Evolutionary conservation across 2,797 vertebrate genomes (phyloP).

Genomic region (Periparus ater): DNA sequence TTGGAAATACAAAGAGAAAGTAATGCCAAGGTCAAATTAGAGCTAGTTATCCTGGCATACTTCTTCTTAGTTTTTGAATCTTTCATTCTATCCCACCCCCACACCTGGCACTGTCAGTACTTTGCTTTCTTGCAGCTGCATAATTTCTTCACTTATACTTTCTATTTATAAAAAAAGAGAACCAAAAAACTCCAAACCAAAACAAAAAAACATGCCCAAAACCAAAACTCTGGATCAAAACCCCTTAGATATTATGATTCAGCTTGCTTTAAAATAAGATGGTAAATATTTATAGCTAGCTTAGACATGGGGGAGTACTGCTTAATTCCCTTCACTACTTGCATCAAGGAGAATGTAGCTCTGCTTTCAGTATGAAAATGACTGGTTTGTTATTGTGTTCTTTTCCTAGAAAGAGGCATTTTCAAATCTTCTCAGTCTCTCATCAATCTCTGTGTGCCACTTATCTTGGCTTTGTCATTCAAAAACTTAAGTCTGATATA

Average conservation of each 20-base stretch:
- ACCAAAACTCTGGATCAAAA: not conserved
- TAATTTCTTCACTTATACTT: not conserved
- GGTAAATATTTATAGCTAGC: not conserved
- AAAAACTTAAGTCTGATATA: not conserved
- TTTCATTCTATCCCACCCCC: not conserved
- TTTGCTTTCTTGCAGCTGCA: not conserved
- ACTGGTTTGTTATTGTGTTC: not conserved
- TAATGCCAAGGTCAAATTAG: not conserved
- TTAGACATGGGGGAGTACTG: not conserved
- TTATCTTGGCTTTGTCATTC: not conserved
- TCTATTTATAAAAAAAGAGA: not conserved
- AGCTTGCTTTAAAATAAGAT: not conserved
- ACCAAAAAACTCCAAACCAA: fast-evolving
- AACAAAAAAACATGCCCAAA: not conserved
- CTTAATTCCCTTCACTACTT: not conserved
- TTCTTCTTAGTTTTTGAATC: not conserved
- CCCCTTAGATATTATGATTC: not conserved
- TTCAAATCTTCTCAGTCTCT: not conserved
- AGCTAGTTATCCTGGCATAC: not conserved
- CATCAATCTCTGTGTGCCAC: not conserved
- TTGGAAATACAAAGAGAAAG: not conserved
- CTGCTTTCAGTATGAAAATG: not conserved
- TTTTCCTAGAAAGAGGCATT: not conserved
- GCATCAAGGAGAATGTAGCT: not conserved
- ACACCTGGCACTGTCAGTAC: not conserved